Evolutionary conservation across 2,888 invertebrate species (phyloP), one percentile per base, ranked within the genome.

Genomic region (Copidosoma aretas): DNA sequence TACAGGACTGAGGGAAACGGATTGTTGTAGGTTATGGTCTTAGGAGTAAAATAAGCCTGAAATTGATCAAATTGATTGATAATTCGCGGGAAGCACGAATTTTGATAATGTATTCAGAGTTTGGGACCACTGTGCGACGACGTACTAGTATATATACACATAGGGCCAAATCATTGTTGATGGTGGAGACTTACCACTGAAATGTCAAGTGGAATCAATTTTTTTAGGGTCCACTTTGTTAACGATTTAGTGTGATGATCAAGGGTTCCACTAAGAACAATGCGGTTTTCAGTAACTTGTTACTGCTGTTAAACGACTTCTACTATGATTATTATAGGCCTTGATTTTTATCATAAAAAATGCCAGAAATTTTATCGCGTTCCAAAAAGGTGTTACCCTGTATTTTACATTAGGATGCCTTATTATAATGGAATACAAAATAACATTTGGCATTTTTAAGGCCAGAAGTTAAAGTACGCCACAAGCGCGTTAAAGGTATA

Each of bases 191-290:
- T 84, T 94, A 54, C 94, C 94, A 0, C 84, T 86, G 80, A 91
- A 89, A 78, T 93, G 93, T 0, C 92, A 94, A 70, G 93, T 95
- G 0, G 93, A n/a, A 95, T 77, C 82, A 94, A 68, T 83, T 95
- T 41, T 92, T 93, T 78, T 94, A 94, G 12, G 94, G 94, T 1
- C 94, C 94, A 0, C 94, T 94, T 0, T 95, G 94, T 80, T 94
- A 95, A 84, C 94, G 94, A 4, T 95, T 94, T 84, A 93, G 93
- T 57, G 93, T 93, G 49, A 94, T 94, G 93, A 95, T 94, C 83
- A 86, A 94, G 62, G 95, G 94, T 82, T 94, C 93, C 83, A 90
- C 90, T 0, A 86, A 93, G 43, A 92, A 94, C 75, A 94, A 94
- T 82, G 93, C 94, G 1, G 87, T 90, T 73, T 94, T 94, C 79